Percentiles rank a stretch among this genome's conserved stretches.
phyloP scores from a whole-genome alignment of 53 echinoderm and acorn worm species.

The Holothuria leucospilota region DNA sequence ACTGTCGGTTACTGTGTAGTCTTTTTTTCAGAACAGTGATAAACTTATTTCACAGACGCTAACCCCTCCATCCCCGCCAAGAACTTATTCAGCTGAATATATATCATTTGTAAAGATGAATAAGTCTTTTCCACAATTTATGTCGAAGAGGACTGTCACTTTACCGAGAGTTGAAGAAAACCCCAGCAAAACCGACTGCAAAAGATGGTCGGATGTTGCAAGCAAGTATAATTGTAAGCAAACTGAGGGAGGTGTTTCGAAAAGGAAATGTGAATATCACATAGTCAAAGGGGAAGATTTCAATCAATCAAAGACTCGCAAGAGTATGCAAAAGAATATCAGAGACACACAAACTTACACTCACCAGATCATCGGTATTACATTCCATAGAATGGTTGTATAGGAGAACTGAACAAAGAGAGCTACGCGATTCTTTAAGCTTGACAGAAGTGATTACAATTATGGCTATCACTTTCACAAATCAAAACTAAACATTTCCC shows the following conservation, averaged over 20 bases:
- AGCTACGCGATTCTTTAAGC: neutral
- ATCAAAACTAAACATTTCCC: too few relatives aligned
- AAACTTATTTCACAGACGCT: neutral
- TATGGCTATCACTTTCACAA: neutral
- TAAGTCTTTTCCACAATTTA: neutral
- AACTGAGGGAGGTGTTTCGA: neutral
- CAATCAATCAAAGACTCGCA: too few relatives aligned
- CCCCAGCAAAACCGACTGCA: neutral
- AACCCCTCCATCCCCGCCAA: conserved; percentile 17
- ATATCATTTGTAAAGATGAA: neutral
- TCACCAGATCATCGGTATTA: neutral
- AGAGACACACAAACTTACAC: too few relatives aligned
- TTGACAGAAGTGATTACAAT: neutral
- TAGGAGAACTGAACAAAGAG: neutral
- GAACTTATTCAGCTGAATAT: conserved; percentile 4
- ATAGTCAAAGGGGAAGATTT: too few relatives aligned
- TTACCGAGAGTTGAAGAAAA: neutral
- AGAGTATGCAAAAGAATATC: too few relatives aligned
- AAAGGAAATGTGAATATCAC: too few relatives aligned
- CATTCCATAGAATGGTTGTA: neutral
- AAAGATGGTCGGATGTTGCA: neutral
- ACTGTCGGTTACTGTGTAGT: conserved; percentile 7
- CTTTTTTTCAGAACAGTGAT: too few relatives aligned
- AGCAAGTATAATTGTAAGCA: neutral
- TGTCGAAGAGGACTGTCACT: neutral